Evolutionary conservation across 2,113 vertebrate species (phyloP).

Genomic region (Panthera leo): DNA sequence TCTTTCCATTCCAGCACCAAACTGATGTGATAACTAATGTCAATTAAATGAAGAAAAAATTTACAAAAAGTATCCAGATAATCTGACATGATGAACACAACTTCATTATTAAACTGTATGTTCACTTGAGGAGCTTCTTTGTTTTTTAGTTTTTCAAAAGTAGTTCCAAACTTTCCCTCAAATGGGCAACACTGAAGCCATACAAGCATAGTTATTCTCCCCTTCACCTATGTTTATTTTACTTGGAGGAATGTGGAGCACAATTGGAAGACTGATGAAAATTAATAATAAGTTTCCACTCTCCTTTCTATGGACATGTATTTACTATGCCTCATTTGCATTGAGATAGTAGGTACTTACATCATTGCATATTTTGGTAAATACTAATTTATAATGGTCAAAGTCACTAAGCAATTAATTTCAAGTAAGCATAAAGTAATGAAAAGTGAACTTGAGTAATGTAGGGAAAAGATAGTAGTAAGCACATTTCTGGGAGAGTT

Average conservation of each 20-base stretch:
- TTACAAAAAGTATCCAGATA: not conserved
- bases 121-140: not conserved
- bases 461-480: not conserved
- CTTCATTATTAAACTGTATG: not conserved
- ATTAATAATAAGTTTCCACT: not conserved
- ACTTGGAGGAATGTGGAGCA: not conserved
- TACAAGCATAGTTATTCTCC: not conserved
- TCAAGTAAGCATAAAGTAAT: not conserved
- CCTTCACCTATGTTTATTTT: not conserved
- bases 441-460: not conserved
- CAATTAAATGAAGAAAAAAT: not conserved
- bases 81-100: not conserved
- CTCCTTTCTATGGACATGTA: not conserved
- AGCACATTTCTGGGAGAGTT: not conserved
- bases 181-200: not conserved
- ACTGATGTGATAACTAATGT: not conserved
- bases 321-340: not conserved
- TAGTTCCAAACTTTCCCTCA: not conserved
- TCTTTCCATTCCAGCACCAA: not conserved
- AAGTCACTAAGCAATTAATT: not conserved
- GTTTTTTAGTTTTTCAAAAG: not conserved
- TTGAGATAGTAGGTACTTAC: not conserved
- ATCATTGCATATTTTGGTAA: not conserved
- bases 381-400: not conserved
- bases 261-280: not conserved